Percentiles rank a stretch among this genome's conserved stretches.
Conservation (phyloP, 2,113 vertebrate genomes). For the Petromus typicus region DNA sequence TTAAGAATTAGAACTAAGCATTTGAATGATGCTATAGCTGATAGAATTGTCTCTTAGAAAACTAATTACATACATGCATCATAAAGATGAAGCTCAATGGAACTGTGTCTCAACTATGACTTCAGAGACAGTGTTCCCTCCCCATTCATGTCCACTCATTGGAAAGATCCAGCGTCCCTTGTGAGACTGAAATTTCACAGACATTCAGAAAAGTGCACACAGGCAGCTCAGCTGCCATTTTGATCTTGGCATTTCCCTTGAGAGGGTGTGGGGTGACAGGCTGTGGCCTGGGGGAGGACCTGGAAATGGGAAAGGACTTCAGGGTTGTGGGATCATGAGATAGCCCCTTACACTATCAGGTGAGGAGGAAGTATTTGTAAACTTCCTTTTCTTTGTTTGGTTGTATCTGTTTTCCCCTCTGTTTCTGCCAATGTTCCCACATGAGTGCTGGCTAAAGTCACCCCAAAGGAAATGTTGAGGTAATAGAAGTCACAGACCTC, state of each 20-base stretch:
- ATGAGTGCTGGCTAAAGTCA: slow-evolving; percentile 47
- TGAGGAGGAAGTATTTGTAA: slow-evolving; percentile 8
- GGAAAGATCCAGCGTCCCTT: background rate
- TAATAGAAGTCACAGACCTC: slow-evolving; percentile 26
- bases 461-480: slow-evolving; percentile 22
- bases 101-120: background rate
- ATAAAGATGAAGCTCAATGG: background rate
- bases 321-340: background rate
- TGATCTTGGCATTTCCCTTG: background rate
- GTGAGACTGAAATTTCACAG: background rate
- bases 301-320: slow-evolving; percentile 3
- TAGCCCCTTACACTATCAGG: background rate
- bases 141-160: background rate
- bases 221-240: background rate
- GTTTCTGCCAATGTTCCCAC: slow-evolving; percentile 26
- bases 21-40: slow-evolving; percentile 49
- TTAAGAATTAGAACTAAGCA: slow-evolving; percentile 28
- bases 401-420: slow-evolving; percentile 14
- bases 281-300: background rate
- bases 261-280: background rate
- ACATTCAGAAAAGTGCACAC: background rate
- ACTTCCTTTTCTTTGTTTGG: slow-evolving; percentile 24
- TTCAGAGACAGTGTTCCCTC: background rate
- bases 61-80: background rate
- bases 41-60: slow-evolving; percentile 17